A percentile compares a stretch with the other conserved stretches of the same genome.
phyloP scores from a whole-genome alignment of 1,140 invertebrate genomes.

The Chionoecetes opilio region DNA sequence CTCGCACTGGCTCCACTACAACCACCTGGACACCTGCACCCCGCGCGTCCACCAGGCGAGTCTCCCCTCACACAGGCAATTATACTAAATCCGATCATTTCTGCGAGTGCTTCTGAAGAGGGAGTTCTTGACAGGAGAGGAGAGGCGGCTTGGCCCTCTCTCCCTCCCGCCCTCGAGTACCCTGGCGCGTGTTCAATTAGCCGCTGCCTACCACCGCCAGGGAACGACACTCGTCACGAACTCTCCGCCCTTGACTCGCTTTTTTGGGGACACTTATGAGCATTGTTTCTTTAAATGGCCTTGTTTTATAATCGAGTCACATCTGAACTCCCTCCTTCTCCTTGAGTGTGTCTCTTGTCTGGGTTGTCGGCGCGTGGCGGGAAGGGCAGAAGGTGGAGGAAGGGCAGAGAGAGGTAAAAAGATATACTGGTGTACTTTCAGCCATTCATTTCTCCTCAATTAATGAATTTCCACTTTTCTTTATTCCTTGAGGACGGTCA shows the following conservation, averaged over 20 bases:
- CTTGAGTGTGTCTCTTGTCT: not conserved
- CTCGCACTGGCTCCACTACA: conserved; percentile 83
- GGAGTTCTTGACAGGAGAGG: not conserved
- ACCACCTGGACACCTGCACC: conserved; percentile 83
- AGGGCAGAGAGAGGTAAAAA: not conserved
- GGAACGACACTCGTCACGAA: conserved; percentile 4
- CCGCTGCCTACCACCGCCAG: not conserved
- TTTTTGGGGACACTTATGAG: conserved; percentile 6
- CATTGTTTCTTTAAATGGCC: not conserved
- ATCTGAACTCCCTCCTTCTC: not conserved
- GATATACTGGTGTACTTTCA: not conserved
- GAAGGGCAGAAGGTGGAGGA: not conserved
- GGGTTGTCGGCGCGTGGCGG: not conserved
- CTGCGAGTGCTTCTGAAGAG: conserved; percentile 1
- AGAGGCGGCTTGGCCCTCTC: not conserved
- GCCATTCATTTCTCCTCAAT: not conserved
- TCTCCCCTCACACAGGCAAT: conserved; percentile 19
- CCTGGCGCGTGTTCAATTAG: conserved; percentile 14
- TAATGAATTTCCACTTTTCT: not conserved
- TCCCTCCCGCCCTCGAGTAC: not conserved
- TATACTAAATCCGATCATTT: conserved; percentile 1
- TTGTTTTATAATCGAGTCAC: not conserved
- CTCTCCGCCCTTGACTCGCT: not conserved
- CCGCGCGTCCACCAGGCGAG: conserved; percentile 84
- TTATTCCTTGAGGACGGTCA: not conserved